Base-by-base conservation (phyloP, 2,888 invertebrate species). In the Amiota mariae region DNA sequence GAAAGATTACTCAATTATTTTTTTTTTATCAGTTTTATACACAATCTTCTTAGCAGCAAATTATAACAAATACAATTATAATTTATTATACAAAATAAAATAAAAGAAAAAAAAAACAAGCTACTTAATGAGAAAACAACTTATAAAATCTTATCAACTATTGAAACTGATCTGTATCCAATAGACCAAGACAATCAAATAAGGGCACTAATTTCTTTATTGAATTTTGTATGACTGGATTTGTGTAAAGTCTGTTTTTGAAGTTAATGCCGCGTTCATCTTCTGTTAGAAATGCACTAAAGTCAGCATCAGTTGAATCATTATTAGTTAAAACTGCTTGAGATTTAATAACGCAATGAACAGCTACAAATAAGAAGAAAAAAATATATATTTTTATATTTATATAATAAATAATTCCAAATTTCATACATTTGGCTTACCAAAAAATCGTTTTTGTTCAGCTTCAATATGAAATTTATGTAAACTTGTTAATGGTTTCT, bases 221-320 rank as follows among this genome's bases (percentile, higher is more conserved):
- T 47, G 86, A 85, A n/a, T 79, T 78, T 70, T 88, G 87, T 0
- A 88, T 81, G 70, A 75, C 82, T 20, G 82, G 73, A 76, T 87
- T 88, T 47, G 74, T 79, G 64, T 81, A 89, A 64, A 89, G 76
- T 1, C 79, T 79, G 51, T 84, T 75, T 73, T 87, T 88, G 68
- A 80, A 79, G 15, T 79, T 79, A 57, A 73, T 71, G 6, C 84
- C 84, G 3, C 82, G 79, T 36, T 84, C 82, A 66, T 81, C 24
- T 24, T 74, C 72, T n/a, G 82, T 82, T 77, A 88, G 84, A 46
- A 89, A 73, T 0, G 88, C 85, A 15, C 82, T 78, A 71, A 88
- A 86, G 71, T 88, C 88, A 11, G 88, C 88, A 80, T 88, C 88
- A 9, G 81, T 85, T 0, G 82, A 82, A 46, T 87, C 76, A 13